phyloP scores from a whole-genome alignment of 2,888 invertebrate species.

The Venustoraphidia nigricollis region DNA sequence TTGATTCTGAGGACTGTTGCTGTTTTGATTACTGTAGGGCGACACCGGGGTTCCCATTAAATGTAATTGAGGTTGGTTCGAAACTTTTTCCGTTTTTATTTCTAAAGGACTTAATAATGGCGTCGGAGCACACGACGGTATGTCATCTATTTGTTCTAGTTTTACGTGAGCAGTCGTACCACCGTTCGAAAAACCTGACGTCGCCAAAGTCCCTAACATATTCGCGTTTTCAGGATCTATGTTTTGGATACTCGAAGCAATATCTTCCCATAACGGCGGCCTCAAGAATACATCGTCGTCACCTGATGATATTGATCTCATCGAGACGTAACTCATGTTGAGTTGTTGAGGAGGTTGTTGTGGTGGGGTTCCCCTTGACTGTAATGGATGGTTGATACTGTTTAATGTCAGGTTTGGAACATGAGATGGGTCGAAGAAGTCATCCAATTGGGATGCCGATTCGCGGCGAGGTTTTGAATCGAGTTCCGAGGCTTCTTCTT shows the following conservation, averaged over 20 bases:
- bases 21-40: constrained; percentile 26
- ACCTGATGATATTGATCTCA: constrained; percentile 34
- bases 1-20: constrained; percentile 19
- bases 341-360: constrained; percentile 5
- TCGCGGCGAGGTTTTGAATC: constrained; percentile 37
- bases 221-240: constrained; percentile 82
- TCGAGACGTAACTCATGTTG: constrained; percentile 35
- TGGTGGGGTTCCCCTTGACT: constrained; percentile 3
- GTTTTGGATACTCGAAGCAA: constrained; percentile 78
- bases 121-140: constrained; percentile 32
- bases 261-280: constrained; percentile 84
- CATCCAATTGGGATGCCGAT: constrained; percentile 45
- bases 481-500: constrained; percentile 32
- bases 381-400: constrained; percentile 2
- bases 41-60: constrained; percentile 35
- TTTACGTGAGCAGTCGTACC: constrained; percentile 46
- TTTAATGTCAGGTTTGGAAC: no score
- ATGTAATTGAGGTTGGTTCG: constrained; percentile 35
- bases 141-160: constrained; percentile 57
- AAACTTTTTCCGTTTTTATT: constrained; percentile 59
- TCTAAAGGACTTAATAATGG: constrained; percentile 63
- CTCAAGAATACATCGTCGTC: constrained; percentile 78
- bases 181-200: constrained; percentile 11
- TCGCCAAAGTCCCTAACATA: constrained; percentile 54
- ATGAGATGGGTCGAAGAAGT: constrained; percentile 44